Conservation (phyloP, 2,113 vertebrate genomes). For the Tyto alba region DNA sequence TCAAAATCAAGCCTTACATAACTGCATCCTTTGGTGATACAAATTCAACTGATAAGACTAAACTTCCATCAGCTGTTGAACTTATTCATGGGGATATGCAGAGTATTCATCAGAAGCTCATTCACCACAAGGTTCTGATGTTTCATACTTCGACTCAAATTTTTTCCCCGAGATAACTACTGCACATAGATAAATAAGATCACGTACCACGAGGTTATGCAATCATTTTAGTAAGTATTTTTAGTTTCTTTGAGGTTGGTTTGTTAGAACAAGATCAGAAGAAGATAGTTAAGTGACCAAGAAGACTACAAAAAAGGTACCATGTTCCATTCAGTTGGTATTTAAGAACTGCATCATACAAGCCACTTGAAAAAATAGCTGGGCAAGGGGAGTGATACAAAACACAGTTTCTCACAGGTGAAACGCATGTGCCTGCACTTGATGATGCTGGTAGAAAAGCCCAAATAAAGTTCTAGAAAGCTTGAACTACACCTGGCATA, state of each 20-base stretch:
- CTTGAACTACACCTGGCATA: neutral
- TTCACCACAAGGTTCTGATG: neutral
- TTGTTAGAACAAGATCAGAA: neutral
- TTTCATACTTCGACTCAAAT: neutral
- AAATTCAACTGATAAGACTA: neutral
- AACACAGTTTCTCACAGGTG: neutral
- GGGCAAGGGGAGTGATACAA: neutral
- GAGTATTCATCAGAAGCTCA: neutral
- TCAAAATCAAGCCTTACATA: neutral
- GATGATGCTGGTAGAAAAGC: neutral
- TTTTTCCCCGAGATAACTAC: neutral
- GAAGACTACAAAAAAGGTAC: neutral
- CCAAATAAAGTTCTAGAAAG: neutral
- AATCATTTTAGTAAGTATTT: neutral
- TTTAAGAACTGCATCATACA: neutral
- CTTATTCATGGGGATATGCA: neutral
- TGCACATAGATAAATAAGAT: neutral
- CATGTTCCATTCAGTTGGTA: neutral
- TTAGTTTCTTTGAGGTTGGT: neutral
- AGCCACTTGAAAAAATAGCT: neutral
- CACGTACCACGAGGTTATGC: neutral
- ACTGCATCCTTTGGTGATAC: neutral
- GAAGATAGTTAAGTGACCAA: neutral
- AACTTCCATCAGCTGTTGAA: neutral
- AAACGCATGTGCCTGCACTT: neutral